These are phyloP conservation scores for Misgurnus anguillicaudatus DNA, from an alignment of 2,113 vertebrate species.

Conservation along the genomic window DNA sequence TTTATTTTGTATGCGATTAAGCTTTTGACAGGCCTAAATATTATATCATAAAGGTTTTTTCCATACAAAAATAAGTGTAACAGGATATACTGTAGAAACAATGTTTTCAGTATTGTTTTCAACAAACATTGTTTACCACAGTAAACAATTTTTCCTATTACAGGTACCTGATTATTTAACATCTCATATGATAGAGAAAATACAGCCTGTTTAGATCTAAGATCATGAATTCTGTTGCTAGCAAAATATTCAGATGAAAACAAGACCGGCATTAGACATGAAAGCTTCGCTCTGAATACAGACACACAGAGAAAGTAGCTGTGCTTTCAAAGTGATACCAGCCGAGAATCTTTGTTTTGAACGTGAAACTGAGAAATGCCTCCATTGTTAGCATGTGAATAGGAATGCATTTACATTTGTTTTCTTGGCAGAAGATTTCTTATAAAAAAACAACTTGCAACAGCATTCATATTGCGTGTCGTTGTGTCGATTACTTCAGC, in stretches of 20 bases:
- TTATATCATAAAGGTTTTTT: no score
- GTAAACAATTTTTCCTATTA: neutral
- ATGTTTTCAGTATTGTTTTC: no score
- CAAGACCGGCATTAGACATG: constrained; percentile 22
- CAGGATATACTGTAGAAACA: no score
- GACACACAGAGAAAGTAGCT: neutral
- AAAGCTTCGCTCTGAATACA: constrained; percentile 2
- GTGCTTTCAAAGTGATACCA: constrained; percentile 17
- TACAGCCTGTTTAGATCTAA: neutral
- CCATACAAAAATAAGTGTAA: no score
- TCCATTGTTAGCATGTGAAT: constrained; percentile 35
- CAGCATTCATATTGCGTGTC: constrained; percentile 16
- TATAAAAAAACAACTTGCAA: constrained; percentile 20
- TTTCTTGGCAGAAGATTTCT: constrained; percentile 35
- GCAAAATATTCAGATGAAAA: constrained; percentile 19
- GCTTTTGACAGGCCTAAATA: no score
- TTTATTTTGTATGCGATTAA: no score
- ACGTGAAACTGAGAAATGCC: constrained; percentile 23
- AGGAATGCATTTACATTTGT: constrained; percentile 33
- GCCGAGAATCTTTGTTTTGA: constrained; percentile 36
- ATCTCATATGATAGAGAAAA: neutral
- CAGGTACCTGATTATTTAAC: neutral
- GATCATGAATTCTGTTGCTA: neutral
- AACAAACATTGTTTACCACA: neutral
- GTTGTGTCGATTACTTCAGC: constrained; percentile 30